Base-by-base conservation (phyloP, 2,113 vertebrate genomes). In the Takifugu bimaculatus region DNA sequence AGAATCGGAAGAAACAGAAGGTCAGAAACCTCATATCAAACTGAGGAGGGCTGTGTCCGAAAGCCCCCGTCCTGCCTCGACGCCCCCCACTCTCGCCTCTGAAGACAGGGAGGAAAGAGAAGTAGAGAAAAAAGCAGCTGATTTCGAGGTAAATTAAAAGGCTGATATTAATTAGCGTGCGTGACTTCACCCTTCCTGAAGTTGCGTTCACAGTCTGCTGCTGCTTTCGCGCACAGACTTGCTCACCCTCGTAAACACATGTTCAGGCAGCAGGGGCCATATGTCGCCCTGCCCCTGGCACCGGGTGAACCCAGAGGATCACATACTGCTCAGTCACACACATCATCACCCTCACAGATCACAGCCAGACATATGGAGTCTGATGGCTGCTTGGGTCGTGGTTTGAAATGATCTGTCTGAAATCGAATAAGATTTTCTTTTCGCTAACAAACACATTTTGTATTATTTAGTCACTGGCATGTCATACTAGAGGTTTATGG, bases 1-100 rank as follows among this genome's bases (percentile, higher is more conserved):
- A 0, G 96, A 98, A 65, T 94, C 94, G 0, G 95, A 98, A 74
- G 96, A 99, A 84, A 82, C 89, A 27, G 96, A 98, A 69, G 74
- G 73, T 11, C 95, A 92, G 76, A 98, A 97, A 77, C 94, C 94
- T 5, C 94, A 96, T 15, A 88, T 94, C 71, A 98, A 98, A 85
- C 91, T 98, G 80, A 88, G 96, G 56, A 85, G 95, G 66, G 88
- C 93, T 0, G 89, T 95, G 77, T 98, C 96, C 0, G 96, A 99
- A 87, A 96, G 94, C 76, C 93, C 91, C 29, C 92, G 95, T n/a
- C 95, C 96, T 0, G 93, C 96, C 0, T 96, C 95, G 29, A 96
- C 95, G 0, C 96, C 96, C 0, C 96, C 95, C 26, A 93, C 93
- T 62, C 89, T 96, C 44, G 92, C 92, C 58, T 93, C 93, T 0